phyloP scores from a whole-genome alignment of 1,140 invertebrate species.

The Macrobrachium rosenbergii region DNA sequence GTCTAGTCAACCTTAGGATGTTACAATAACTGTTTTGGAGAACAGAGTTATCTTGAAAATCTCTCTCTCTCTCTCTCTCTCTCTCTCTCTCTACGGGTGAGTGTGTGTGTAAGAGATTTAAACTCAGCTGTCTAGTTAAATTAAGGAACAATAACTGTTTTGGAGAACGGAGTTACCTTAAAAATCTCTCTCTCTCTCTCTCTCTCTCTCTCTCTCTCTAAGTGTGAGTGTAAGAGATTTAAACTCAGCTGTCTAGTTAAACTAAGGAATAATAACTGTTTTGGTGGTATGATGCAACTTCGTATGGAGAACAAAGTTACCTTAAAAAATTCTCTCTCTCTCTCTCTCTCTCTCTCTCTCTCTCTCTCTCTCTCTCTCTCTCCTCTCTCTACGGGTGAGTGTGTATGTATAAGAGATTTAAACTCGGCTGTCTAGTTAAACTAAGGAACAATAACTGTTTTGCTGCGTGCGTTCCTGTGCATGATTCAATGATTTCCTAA shows the following conservation, averaged over 20 bases:
- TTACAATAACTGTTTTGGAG: background rate
- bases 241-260: too few relatives aligned
- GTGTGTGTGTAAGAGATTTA: too few relatives aligned
- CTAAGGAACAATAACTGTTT: background rate
- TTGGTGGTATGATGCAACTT: too few relatives aligned
- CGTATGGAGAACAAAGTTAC: too few relatives aligned
- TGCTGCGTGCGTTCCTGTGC: background rate
- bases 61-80: conserved; percentile 1
- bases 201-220: background rate
- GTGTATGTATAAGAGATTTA: background rate
- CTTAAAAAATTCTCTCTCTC: background rate
- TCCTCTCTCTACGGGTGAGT: too few relatives aligned
- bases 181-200: too few relatives aligned
- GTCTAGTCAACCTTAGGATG: too few relatives aligned
- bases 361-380: background rate
- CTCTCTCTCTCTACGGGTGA: background rate
- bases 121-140: too few relatives aligned
- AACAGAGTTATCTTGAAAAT: background rate
- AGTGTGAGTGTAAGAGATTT: too few relatives aligned
- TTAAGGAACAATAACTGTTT: too few relatives aligned
- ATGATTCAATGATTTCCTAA: background rate
- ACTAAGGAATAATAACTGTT: too few relatives aligned
- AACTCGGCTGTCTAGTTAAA: background rate
- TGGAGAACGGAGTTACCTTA: background rate
- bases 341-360: background rate